Conservation (phyloP, 2,888 invertebrate genomes). For the Pachliopta kotzebuea region DNA sequence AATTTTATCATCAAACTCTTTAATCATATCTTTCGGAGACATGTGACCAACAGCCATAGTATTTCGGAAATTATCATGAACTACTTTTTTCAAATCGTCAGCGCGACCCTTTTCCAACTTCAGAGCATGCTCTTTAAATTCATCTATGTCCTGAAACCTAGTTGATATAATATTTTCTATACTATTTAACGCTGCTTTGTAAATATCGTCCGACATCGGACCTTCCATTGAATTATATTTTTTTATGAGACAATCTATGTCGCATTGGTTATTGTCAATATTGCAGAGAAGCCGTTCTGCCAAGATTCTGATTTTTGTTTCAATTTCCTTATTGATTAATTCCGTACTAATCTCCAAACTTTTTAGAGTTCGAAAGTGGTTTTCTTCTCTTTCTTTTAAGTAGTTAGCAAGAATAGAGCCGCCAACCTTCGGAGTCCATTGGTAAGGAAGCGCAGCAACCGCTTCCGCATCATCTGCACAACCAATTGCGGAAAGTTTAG, state of each 20-base stretch:
- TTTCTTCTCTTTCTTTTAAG: slow-evolving; percentile 49
- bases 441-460: slow-evolving; percentile 56
- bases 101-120: slow-evolving; percentile 56
- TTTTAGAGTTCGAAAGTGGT: slow-evolving; percentile 43
- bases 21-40: slow-evolving; percentile 56
- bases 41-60: slow-evolving; percentile 51
- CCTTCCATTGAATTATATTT: slow-evolving; percentile 30
- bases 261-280: slow-evolving; percentile 51
- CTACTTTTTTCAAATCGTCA: slow-evolving; percentile 47
- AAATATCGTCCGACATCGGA: slow-evolving; percentile 35
- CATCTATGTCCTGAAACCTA: slow-evolving; percentile 43
- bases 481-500: slow-evolving; percentile 41
- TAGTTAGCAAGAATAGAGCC: slow-evolving; percentile 56
- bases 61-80: slow-evolving; percentile 56
- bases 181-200: slow-evolving; percentile 42
- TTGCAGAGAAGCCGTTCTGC: slow-evolving; percentile 48
- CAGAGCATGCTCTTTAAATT: slow-evolving; percentile 52
- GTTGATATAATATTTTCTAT: slow-evolving; percentile 41
- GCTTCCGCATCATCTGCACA: slow-evolving; percentile 57
- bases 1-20: slow-evolving; percentile 61
- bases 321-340: slow-evolving; percentile 46
- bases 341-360: slow-evolving; percentile 43
- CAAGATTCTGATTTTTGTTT: slow-evolving; percentile 49
- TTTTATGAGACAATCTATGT: slow-evolving; percentile 50
- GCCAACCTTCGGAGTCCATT: slow-evolving; percentile 55